Evolutionary conservation across 1,140 invertebrate species (phyloP), one percentile per base, ranked within the genome.

Genomic region (Drosophila rufa): DNA sequence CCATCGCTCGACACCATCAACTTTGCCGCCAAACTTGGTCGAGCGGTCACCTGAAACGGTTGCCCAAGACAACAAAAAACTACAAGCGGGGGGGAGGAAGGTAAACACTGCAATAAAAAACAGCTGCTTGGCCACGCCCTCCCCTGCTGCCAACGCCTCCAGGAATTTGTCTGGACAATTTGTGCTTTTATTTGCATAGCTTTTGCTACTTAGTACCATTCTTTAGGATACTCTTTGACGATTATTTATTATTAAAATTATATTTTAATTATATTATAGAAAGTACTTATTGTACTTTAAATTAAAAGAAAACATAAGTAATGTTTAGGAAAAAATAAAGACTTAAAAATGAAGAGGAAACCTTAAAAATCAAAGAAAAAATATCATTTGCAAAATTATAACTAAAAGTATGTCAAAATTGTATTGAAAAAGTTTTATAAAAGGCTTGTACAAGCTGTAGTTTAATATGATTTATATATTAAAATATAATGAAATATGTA

Each of bases 1-100:
- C 45, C 38, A 70, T 74, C 68, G 68, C 68, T 45, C 70, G 68
- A 60, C 68, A 73, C 68, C 67, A 70, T 70, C 67, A 33, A 38
- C 64, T n/a, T 55, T 30, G 40, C 40, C 56, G 66, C 43, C 50
- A 25, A 51, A 66, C 56, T 60, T 25, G 43, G 38, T 67, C 22
- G 43, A 60, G 45, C 70, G 70, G 68, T 73, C 70, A 74, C 46
- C 68, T 50, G 53, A 73, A 60, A 74, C 40, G 36, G 69, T 73
- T 73, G 38, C 67, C 38, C 42, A n/a, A 67, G 58, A 67, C 64
- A 64, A 67, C 64, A 46, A 36, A 19, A 15, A 33, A 33, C 30
- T 33, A 33, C 8, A 9, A 33, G 30, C 30, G 8, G 30, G 30
- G 7, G 8, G 7, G 30, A 33, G 30, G 8, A 0, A 11, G 33